phyloP scores from a whole-genome alignment of 2,888 invertebrate genomes.

The Cremastobaeus sp. region DNA sequence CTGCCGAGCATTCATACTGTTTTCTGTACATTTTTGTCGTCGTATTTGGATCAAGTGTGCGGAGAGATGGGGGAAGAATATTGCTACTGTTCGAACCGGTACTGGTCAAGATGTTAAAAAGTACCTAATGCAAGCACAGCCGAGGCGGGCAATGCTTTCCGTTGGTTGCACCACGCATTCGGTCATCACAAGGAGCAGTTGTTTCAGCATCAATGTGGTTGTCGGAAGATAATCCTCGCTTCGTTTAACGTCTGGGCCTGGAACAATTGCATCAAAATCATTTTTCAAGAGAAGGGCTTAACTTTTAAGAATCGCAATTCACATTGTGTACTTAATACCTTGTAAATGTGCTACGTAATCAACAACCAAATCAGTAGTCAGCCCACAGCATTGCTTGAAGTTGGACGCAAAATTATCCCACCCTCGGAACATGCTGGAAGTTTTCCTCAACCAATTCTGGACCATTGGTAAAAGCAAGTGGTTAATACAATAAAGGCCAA shows the following conservation, averaged over 20 bases:
- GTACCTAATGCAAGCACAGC: constrained; percentile 92
- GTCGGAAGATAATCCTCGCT: constrained; percentile 75
- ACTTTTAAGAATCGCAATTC: no score
- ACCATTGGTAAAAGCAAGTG: constrained; percentile 94
- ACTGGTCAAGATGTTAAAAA: not conserved
- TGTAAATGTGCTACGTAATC: constrained; percentile 89
- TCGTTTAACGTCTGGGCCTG: constrained; percentile 70
- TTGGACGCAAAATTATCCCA: constrained; percentile 90
- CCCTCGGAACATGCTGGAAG: constrained; percentile 84
- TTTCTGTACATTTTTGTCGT: not conserved
- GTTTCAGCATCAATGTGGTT: constrained; percentile 89
- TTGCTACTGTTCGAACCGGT: constrained; percentile 17
- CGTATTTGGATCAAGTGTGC: constrained; percentile 26
- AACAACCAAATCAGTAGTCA: constrained; percentile 94
- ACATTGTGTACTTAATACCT: no score
- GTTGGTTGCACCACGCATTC: constrained; percentile 95
- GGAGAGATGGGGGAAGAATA: constrained; percentile 3
- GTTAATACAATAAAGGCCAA: constrained; percentile 94
- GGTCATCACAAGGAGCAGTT: constrained; percentile 89
- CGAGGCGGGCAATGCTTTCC: constrained; percentile 93
- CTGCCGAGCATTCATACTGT: constrained; percentile 35
- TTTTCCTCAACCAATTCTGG: constrained; percentile 92
- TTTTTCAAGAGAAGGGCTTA: no score
- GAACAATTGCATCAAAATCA: no score
- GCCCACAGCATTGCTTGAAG: constrained; percentile 96